Base-by-base conservation (phyloP, 2,888 invertebrate species). In the Acrobasis consociella region DNA sequence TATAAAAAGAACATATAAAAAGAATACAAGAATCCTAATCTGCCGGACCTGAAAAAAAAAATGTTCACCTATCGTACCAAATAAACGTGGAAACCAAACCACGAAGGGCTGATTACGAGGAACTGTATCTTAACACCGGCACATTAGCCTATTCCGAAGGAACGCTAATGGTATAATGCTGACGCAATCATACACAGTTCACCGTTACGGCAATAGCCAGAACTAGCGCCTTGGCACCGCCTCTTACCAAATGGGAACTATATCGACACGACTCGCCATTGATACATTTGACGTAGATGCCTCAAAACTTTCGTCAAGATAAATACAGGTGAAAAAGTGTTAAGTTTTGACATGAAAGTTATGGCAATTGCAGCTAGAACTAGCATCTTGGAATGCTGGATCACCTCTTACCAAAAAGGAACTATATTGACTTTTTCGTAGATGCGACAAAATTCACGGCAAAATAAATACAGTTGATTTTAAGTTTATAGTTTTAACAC, bases 171-270 rank as follows among this genome's bases (percentile, higher is more conserved):
- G 68, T 73, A 74, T 78, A 78, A 77, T 81, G 80, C 78, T 81
- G 76, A 78, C 73, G 82, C 78, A 81, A 82, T n/a, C n/a, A n/a
- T n/a, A n/a, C n/a, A n/a, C n/a, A n/a, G n/a, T n/a, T n/a, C n/a
- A n/a, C n/a, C n/a, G n/a, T n/a, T n/a, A n/a, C n/a, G 74, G 73
- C 71, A 75, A 65, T 74, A 74, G 75, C 78, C 73, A 74, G 75
- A 75, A 75, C 77, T 75, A 73, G 76, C 75, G 73, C 74, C 73
- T 77, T 67, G 66, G 78, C 71, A 82, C 79, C 81, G 78, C 78
- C 80, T 79, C 67, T 72, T 66, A 75, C 76, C 74, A 76, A 22
- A 82, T 82, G 71, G 77, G 73, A 78, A 76, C 75, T 75, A 70
- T 80, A 81, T 79, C 72, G 76, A 74, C 76, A 78, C 77, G 75